These are phyloP conservation scores for Papilio polytes DNA, from an alignment of 1,140 invertebrate species.

Conservation along the genomic window DNA sequence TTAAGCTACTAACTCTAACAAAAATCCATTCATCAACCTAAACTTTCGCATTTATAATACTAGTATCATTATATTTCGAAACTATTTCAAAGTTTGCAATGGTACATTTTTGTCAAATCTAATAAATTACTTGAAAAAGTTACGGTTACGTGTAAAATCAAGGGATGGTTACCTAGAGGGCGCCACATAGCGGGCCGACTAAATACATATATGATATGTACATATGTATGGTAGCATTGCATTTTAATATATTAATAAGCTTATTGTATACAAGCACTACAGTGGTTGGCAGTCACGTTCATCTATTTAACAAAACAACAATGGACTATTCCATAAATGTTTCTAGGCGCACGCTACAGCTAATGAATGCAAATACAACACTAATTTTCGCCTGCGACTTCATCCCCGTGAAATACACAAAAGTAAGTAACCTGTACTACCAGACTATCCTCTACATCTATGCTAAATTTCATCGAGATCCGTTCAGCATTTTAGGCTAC, in stretches of 20 bases:
- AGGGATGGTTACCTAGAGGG: neutral
- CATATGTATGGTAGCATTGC: neutral
- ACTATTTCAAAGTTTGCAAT: too few species aligned
- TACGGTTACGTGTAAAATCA: neutral
- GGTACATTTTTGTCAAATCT: neutral
- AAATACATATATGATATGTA: neutral
- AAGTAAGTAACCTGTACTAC: too few species aligned
- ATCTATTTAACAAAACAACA: slow-evolving; percentile 20
- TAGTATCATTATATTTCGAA: too few species aligned
- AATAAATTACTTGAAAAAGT: neutral
- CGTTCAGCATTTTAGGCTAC: too few species aligned
- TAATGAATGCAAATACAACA: neutral
- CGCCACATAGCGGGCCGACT: neutral
- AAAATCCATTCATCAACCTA: too few species aligned
- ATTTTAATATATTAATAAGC: neutral
- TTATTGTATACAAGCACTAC: neutral
- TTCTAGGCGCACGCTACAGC: neutral
- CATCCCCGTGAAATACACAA: neutral
- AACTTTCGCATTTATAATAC: too few species aligned
- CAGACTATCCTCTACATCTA: too few species aligned
- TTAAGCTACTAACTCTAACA: too few species aligned
- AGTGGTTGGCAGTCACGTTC: neutral
- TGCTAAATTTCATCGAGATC: too few species aligned
- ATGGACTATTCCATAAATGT: neutral
- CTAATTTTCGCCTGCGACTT: neutral